phyloP scores from a whole-genome alignment of 2,888 invertebrate genomes.

The Hypsopygia costalis region DNA sequence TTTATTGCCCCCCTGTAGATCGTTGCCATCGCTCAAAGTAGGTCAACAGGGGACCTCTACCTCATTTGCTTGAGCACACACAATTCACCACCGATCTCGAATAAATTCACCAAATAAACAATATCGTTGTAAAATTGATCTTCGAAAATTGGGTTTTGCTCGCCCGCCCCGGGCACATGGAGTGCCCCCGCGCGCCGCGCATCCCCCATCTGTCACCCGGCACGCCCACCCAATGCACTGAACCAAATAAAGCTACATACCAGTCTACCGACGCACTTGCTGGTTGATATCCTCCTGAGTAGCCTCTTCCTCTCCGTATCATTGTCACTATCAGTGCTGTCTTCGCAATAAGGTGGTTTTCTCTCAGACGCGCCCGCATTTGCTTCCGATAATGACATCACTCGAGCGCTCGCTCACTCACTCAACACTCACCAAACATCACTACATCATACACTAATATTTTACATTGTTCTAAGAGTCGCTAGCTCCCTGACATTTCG shows the following conservation, averaged over 20 bases:
- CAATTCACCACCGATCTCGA: conserved; percentile 33
- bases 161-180: conserved; percentile 58
- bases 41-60: conserved; percentile 38
- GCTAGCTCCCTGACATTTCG: conserved; percentile 70
- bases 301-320: conserved; percentile 90
- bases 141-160: conserved; percentile 28
- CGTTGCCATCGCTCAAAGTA: conserved; percentile 37
- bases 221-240: conserved; percentile 66
- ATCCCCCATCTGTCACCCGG: conserved; percentile 40
- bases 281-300: conserved; percentile 90
- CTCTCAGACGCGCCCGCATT: conserved; percentile 47
- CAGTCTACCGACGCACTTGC: conserved; percentile 89
- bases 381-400: conserved; percentile 63
- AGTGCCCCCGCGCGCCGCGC: conserved; percentile 36
- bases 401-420: conserved; percentile 59
- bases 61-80: conserved; percentile 34
- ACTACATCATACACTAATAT: conserved; percentile 75
- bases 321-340: conserved; percentile 89
- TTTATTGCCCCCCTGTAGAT: conserved; percentile 13
- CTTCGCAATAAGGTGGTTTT: conserved; percentile 58
- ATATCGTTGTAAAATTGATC: conserved; percentile 45
- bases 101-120: conserved; percentile 33
- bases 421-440: conserved; percentile 54
- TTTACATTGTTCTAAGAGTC: conserved; percentile 52
- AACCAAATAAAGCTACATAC: conserved; percentile 59